These are phyloP conservation scores for Trichechus manatus DNA, from an alignment of 2,113 vertebrate species.

Conservation along the genomic window DNA sequence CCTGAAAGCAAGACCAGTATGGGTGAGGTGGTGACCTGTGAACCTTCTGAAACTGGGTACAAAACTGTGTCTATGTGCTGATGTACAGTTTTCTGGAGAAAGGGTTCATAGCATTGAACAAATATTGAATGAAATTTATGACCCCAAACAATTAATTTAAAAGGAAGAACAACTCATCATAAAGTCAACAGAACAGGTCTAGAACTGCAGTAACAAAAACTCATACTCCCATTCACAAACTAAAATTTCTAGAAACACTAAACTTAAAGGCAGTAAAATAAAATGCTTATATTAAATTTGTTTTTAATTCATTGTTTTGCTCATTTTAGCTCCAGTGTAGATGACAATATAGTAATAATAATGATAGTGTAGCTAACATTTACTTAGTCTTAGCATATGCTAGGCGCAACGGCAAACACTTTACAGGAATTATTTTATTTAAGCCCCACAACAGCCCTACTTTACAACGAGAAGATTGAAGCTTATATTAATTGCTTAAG, in stretches of 20 bases:
- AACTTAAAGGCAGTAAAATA: not conserved
- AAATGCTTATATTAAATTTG: not conserved
- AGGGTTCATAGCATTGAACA: not conserved
- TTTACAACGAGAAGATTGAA: not conserved
- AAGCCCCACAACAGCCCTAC: not conserved
- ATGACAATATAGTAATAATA: not conserved
- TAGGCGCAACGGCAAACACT: not conserved
- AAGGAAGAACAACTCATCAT: not conserved
- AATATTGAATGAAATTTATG: not conserved
- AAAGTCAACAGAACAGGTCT: not conserved
- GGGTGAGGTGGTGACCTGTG: no score
- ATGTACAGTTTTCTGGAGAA: not conserved
- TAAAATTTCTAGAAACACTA: not conserved
- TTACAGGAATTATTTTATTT: not conserved
- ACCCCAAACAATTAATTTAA: not conserved
- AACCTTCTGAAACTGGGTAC: not conserved
- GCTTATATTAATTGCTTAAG: not conserved
- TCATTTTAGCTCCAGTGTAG: not conserved
- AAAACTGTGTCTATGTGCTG: not conserved
- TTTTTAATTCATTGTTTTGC: not conserved
- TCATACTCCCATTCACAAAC: not conserved
- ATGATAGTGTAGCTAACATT: not conserved
- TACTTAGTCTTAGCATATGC: not conserved
- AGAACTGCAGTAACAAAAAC: not conserved
- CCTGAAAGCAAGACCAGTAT: not conserved